phyloP scores from a whole-genome alignment of 2,113 vertebrate genomes.

The Todiramphus saurophagus region DNA sequence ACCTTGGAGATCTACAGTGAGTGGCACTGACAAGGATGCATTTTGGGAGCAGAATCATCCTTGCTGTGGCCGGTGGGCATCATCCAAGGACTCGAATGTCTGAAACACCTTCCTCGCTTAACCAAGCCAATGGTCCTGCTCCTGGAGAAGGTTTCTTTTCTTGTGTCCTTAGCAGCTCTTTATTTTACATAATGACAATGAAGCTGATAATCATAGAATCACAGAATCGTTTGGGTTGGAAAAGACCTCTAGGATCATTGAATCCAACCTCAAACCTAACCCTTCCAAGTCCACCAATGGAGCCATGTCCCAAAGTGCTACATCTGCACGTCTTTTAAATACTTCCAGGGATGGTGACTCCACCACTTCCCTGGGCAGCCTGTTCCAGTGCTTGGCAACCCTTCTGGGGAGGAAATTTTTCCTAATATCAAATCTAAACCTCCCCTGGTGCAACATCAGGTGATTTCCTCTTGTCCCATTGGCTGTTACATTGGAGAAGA shows the following conservation, averaged over 20 bases:
- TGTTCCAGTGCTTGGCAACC: neutral
- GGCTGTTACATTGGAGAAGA: too few species aligned
- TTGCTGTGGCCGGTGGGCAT: neutral
- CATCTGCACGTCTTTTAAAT: neutral
- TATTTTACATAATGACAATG: neutral
- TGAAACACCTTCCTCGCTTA: neutral
- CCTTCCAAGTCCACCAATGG: neutral
- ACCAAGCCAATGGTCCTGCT: rapidly evolving
- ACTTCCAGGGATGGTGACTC: neutral
- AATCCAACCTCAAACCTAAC: neutral
- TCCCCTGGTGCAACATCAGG: too few species aligned
- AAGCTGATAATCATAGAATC: neutral
- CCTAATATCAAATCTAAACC: too few species aligned
- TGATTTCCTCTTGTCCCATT: too few species aligned
- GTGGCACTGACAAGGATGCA: rapidly evolving
- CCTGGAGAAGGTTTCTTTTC: neutral
- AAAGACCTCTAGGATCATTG: neutral
- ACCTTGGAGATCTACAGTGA: neutral
- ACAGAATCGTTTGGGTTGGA: neutral
- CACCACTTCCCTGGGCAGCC: neutral
- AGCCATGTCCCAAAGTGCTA: neutral
- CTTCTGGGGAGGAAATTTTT: too few species aligned
- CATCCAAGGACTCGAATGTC: neutral
- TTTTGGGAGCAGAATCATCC: neutral
- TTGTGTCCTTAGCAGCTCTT: neutral